Evolutionary conservation across 2,113 vertebrate species (phyloP).

Genomic region (Bungarus multicinctus): DNA sequence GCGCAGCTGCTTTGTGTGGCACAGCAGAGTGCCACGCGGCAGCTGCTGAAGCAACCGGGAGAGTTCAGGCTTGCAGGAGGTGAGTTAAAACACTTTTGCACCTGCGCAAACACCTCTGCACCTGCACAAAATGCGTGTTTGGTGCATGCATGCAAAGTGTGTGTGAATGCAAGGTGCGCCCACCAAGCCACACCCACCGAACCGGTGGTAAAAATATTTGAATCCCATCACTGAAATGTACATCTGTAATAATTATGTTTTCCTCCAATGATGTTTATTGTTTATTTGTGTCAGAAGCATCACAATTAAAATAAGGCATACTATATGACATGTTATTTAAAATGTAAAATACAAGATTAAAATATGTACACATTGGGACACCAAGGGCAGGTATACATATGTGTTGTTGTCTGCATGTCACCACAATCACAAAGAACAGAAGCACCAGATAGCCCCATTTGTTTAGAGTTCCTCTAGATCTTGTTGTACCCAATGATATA

Average conservation of each 20-base stretch:
- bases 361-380: neutral
- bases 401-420: neutral
- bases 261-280: neutral
- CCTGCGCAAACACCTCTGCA: too few species aligned
- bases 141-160: too few species aligned
- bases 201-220: too few species aligned
- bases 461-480: neutral
- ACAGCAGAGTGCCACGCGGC: too few species aligned
- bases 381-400: neutral
- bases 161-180: too few species aligned
- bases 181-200: too few species aligned
- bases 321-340: neutral
- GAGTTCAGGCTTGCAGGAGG: too few species aligned
- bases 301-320: neutral
- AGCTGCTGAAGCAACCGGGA: too few species aligned
- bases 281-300: neutral
- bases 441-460: neutral
- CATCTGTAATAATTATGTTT: neutral
- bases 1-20: too few species aligned
- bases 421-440: neutral
- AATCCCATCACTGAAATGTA: neutral
- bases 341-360: neutral
- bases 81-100: too few species aligned
- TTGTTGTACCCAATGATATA: neutral
- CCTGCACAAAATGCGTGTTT: too few species aligned